These are phyloP conservation scores for Frieseomelitta varia DNA, from an alignment of 1,140 invertebrate species.

Conservation along the genomic window DNA sequence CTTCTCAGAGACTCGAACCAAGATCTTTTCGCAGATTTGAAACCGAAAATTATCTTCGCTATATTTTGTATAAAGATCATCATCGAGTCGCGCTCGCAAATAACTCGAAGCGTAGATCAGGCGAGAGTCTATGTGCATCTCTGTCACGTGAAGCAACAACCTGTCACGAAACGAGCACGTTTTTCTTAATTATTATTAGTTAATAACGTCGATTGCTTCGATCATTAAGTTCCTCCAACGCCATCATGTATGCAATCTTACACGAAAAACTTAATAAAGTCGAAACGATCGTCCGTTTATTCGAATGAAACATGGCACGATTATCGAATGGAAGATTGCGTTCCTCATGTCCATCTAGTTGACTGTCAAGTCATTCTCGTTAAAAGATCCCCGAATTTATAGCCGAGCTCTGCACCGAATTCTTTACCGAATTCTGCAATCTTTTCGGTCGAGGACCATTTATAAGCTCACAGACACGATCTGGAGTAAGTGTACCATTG, in stretches of 20 bases:
- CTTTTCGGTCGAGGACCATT: not conserved
- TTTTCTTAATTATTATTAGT: slow-evolving; percentile 6
- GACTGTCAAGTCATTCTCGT: no score
- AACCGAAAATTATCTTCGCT: no score
- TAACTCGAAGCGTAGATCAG: not conserved
- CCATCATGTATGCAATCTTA: not conserved
- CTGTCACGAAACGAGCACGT: not conserved
- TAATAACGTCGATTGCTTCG: not conserved
- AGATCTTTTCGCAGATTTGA: no score
- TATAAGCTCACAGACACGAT: no score
- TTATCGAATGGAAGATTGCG: no score
- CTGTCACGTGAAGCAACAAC: not conserved
- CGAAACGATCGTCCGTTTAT: not conserved
- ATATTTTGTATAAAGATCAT: no score
- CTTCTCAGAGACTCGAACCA: no score
- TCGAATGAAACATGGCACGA: not conserved
- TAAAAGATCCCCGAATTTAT: not conserved
- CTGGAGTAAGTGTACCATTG: not conserved
- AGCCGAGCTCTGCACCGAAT: no score
- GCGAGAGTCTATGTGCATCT: not conserved
- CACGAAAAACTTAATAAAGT: not conserved
- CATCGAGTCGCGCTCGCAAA: not conserved
- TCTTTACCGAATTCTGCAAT: no score
- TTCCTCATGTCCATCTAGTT: no score
- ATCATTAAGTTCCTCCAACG: not conserved